Evolutionary conservation across 2,113 vertebrate genomes (phyloP).

Genomic region (Lynx canadensis): DNA sequence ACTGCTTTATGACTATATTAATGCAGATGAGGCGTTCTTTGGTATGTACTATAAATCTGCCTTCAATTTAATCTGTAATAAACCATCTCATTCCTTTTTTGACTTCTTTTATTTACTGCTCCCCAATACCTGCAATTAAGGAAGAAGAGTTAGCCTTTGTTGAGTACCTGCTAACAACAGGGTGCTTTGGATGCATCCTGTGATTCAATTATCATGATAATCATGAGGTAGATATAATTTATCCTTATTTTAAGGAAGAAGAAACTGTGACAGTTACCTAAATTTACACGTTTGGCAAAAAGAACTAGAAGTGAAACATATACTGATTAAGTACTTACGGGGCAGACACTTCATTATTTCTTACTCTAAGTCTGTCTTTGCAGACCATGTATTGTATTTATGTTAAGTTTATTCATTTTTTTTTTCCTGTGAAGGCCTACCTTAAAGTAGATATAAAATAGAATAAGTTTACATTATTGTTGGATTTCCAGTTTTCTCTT

Average conservation of each 20-base stretch:
- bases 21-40: constrained; percentile 98
- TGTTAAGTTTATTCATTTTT: constrained; percentile 23
- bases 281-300: constrained; percentile 4
- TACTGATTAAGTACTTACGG: neutral
- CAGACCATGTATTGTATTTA: neutral
- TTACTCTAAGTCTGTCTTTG: neutral
- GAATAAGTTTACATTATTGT: constrained; percentile 21
- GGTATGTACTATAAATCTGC: constrained; percentile 86
- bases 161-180: neutral
- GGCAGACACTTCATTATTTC: neutral
- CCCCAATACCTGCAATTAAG: neutral
- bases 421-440: neutral
- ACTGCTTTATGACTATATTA: constrained; percentile 97
- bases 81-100: neutral
- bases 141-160: neutral
- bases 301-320: neutral
- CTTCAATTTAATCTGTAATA: neutral
- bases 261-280: neutral
- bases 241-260: constrained; percentile 3
- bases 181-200: neutral
- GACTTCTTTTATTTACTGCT: constrained; percentile 5
- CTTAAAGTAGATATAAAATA: constrained; percentile 51
- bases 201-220: constrained; percentile 20
- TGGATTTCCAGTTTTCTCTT: constrained; percentile 39
- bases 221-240: constrained; percentile 19